A percentile compares a stretch with the other conserved stretches of the same genome.
Conservation (phyloP, 2,113 vertebrate genomes). For the Scartelaos histophorus region DNA sequence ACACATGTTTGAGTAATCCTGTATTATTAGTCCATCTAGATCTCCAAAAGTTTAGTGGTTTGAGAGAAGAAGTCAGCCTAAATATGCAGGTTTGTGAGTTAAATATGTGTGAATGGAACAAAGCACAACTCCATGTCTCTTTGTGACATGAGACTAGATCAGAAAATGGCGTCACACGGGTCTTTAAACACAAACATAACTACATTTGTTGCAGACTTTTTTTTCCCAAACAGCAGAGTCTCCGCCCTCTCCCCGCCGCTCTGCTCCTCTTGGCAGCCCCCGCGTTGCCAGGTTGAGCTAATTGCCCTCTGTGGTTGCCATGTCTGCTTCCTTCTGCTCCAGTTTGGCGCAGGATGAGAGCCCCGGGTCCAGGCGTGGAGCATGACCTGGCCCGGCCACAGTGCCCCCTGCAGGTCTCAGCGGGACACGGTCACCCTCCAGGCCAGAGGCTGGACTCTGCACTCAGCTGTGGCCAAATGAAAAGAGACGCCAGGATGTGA, state of each 20-base stretch:
- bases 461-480: neutral
- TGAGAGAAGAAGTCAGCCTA: too few species aligned
- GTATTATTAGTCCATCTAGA: too few species aligned
- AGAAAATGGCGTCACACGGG: too few species aligned
- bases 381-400: neutral
- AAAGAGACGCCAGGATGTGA: neutral
- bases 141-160: too few species aligned
- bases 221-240: neutral
- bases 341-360: slow-evolving; percentile 2
- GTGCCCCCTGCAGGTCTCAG: neutral
- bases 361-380: neutral
- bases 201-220: too few species aligned
- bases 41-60: too few species aligned
- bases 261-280: slow-evolving; percentile 2
- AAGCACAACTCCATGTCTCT: too few species aligned
- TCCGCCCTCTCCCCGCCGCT: neutral
- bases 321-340: slow-evolving; percentile 3
- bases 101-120: too few species aligned
- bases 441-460: neutral
- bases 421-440: neutral
- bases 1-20: too few species aligned
- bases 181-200: too few species aligned
- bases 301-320: slow-evolving; percentile 1
- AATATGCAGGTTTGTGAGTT: too few species aligned
- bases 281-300: slow-evolving; percentile 3